phyloP scores from a whole-genome alignment of 2,888 invertebrate species.

The Andrena haemorrhoa region DNA sequence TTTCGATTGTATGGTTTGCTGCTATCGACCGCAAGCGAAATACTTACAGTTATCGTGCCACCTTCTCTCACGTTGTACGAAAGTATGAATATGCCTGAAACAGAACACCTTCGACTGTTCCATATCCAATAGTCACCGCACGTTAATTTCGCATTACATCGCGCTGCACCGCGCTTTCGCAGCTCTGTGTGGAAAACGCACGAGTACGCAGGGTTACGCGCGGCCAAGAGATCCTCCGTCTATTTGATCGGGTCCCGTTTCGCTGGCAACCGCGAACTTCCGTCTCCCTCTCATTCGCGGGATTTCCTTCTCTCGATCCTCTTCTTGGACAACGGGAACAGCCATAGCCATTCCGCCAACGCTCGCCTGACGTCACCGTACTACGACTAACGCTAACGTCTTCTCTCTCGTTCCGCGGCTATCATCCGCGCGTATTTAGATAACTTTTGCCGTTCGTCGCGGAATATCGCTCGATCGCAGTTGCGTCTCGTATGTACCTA shows the following conservation, averaged over 20 bases:
- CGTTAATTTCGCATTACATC: not conserved
- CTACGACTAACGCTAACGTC: slow-evolving; percentile 29
- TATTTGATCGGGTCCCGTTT: slow-evolving; percentile 40
- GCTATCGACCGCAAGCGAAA: no score
- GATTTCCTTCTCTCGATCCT: slow-evolving; percentile 59
- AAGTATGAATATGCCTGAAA: not conserved
- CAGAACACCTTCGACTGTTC: not conserved
- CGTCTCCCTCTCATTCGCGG: slow-evolving; percentile 20
- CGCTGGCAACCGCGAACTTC: slow-evolving; percentile 18
- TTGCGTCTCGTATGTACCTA: not conserved
- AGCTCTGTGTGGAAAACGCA: not conserved
- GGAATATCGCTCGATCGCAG: not conserved
- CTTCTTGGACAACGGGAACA: slow-evolving; percentile 66
- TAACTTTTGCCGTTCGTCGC: slow-evolving; percentile 3
- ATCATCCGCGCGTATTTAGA: not conserved
- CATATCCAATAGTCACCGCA: not conserved
- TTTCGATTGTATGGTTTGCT: no score
- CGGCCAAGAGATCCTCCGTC: slow-evolving; percentile 19
- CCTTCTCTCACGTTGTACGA: no score
- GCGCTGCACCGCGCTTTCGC: no score
- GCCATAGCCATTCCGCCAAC: slow-evolving; percentile 78
- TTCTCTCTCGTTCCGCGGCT: slow-evolving; percentile 24
- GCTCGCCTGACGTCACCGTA: slow-evolving; percentile 75
- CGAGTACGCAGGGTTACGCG: not conserved
- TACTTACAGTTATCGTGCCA: no score